phyloP scores from a whole-genome alignment of 2,797 vertebrate genomes.

The Macropus fuliginosus region DNA sequence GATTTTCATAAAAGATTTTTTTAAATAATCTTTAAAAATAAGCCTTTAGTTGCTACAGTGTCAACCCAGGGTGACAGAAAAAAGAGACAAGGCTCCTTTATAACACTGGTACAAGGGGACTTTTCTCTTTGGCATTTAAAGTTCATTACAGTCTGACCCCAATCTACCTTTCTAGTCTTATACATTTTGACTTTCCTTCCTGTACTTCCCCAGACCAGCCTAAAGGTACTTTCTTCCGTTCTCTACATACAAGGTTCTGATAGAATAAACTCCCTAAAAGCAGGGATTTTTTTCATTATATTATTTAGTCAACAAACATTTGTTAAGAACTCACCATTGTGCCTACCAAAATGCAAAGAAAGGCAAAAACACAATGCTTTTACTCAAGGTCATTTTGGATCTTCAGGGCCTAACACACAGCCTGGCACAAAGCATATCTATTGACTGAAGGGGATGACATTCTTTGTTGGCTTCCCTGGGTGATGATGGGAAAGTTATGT shows the following conservation, averaged over 20 bases:
- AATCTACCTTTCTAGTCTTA: neutral
- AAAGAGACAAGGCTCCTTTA: neutral
- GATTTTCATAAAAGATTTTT: too few species aligned
- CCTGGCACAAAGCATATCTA: neutral
- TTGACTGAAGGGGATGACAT: neutral
- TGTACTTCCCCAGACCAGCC: neutral
- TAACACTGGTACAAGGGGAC: neutral
- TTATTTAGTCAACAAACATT: neutral
- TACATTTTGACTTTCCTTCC: neutral
- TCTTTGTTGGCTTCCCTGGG: neutral
- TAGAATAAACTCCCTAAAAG: neutral
- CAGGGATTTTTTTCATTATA: neutral
- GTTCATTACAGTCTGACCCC: neutral
- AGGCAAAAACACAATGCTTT: neutral
- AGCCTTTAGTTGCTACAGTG: neutral
- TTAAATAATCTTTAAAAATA: neutral
- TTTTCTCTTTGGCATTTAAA: neutral
- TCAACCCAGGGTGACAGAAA: neutral
- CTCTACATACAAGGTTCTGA: neutral
- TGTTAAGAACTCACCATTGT: neutral
- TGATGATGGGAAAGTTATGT: neutral
- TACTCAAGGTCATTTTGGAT: neutral
- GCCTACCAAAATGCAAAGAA: neutral
- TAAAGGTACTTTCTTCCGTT: neutral
- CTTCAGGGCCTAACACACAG: neutral